Evolutionary conservation across 1,140 invertebrate genomes (phyloP), one percentile per base, ranked within the genome.

Genomic region (Drosophila pseudoananassae): DNA sequence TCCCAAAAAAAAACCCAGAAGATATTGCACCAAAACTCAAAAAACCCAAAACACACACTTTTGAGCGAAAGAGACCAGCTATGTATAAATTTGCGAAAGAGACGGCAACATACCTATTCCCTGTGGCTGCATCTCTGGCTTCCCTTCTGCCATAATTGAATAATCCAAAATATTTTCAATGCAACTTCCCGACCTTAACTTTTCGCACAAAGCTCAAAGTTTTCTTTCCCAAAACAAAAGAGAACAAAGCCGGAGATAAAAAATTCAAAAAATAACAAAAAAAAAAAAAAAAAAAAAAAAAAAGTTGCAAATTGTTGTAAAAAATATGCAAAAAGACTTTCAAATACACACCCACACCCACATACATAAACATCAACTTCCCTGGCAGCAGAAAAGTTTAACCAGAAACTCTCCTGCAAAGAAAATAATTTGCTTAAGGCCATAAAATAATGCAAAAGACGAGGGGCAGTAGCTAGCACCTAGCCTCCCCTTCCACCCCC

Each of bases 401-500:
- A 53, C 65, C 61, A 76, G 79, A 83, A 70, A 80, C 58, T 84
- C 58, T 84, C 69, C 68, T 55, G 33, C 56, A 75, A 80, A 75
- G 61, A 59, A 80, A 85, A 84, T 84, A 85, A 80, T 84, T 84
- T 65, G 81, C 81, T 81, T 77, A 50, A 65, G 82, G 80, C 77
- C 73, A 85, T 85, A 85, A 84, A 84, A 85, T 76, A 83, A 85
- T 82, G 79, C 80, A 29, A 84, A 74, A 83, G 61, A 80, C 60
- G 53, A 29, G 66, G 4, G 14, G 14, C 14, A 43, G 14, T 12
- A 12, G n/a, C 33, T n/a, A 23, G 27, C 31, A 17, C 40, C 31
- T 58, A 8, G 20, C 20, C 1, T 20, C 20, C 20, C 2, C 3
- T 20, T 29, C 17, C 25, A 6, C 6, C 6, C 25, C 25, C 25